phyloP scores from a whole-genome alignment of 2,888 invertebrate species.

The Encarsia formosa region DNA sequence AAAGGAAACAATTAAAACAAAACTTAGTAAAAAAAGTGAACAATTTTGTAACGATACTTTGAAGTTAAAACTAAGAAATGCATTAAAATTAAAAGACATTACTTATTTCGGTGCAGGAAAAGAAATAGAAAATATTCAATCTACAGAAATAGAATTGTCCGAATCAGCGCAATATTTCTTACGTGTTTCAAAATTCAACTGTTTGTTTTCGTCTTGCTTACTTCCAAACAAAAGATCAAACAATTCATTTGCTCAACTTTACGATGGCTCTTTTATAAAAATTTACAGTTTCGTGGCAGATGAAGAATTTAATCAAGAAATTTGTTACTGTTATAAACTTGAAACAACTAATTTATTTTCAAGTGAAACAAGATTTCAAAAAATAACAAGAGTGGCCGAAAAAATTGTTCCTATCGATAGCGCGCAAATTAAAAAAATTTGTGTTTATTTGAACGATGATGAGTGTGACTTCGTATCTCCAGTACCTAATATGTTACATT shows the following conservation, averaged over 20 bases:
- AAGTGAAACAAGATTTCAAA: background rate
- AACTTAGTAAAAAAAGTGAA: background rate
- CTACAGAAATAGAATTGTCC: background rate
- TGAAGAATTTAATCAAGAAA: background rate
- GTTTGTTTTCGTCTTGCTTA: constrained; percentile 6
- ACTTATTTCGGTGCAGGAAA: constrained; percentile 4
- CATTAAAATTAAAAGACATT: background rate
- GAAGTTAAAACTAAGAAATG: background rate
- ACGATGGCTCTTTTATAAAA: background rate
- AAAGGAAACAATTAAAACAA: background rate
- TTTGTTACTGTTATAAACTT: background rate
- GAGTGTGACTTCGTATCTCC: background rate
- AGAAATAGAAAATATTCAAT: background rate
- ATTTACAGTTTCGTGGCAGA: constrained; percentile 3
- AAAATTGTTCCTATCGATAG: background rate
- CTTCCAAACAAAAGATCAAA: background rate
- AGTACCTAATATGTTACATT: background rate
- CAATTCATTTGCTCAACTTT: background rate
- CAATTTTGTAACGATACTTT: background rate
- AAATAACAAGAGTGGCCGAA: background rate
- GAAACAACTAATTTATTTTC: background rate
- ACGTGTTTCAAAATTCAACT: background rate
- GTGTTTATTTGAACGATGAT: background rate
- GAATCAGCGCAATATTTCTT: background rate
- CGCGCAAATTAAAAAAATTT: background rate